Conservation (phyloP, 2,113 vertebrate species). For the Istiophorus platypterus region DNA sequence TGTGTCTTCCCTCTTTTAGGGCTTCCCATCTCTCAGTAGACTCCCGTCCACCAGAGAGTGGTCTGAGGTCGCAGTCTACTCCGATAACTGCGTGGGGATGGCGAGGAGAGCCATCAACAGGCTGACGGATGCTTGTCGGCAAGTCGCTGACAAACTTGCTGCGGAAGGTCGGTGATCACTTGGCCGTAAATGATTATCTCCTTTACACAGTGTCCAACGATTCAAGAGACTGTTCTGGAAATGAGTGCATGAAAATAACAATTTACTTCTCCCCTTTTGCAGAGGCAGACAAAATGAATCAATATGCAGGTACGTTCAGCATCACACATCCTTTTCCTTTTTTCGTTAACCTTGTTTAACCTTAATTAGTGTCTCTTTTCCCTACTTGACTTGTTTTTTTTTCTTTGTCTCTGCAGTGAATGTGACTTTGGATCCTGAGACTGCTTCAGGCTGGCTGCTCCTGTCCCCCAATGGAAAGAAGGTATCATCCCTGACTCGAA, state of each 20-base stretch:
- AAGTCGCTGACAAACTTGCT: conserved; percentile 29
- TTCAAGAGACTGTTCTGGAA: background rate
- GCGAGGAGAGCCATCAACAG: conserved; percentile 45
- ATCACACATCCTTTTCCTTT: background rate
- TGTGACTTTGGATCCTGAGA: conserved; percentile 72
- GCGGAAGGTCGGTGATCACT: conserved; percentile 39
- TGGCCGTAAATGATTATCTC: background rate
- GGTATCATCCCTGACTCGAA: conserved; percentile 15
- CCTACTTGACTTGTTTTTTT: background rate
- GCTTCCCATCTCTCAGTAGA: conserved; percentile 15
- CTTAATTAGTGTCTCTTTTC: background rate
- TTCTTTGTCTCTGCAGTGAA: conserved; percentile 51
- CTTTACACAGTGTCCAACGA: background rate
- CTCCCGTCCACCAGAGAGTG: conserved; percentile 54
- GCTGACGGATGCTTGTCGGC: conserved; percentile 47
- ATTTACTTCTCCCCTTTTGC: background rate
- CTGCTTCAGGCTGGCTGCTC: conserved; percentile 70
- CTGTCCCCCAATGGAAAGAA: conserved; percentile 71
- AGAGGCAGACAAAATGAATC: conserved; percentile 47
- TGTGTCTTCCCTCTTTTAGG: conserved; percentile 29
- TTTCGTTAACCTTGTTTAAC: background rate
- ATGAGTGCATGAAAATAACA: background rate
- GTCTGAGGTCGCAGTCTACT: conserved; percentile 43
- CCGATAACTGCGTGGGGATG: conserved; percentile 18
- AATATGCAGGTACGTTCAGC: conserved; percentile 53